phyloP scores from a whole-genome alignment of 53 echinoderm and acorn worm species.

The Actinopyga echinites region DNA sequence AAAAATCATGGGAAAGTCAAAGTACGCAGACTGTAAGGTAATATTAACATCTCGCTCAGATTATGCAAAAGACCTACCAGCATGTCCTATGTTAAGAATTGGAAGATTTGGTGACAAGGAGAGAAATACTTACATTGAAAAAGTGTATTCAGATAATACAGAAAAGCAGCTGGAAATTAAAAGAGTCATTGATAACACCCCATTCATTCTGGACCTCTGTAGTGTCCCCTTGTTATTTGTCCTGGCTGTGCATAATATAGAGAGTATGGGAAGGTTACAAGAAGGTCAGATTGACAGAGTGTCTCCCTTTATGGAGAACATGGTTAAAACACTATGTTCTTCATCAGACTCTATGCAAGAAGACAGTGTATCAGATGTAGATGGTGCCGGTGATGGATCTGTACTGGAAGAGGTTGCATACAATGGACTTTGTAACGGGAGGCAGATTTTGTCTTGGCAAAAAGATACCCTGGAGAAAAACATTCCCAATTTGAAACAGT shows the following conservation, averaged over 20 bases:
- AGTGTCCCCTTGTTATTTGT: neutral
- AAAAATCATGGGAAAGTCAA: neutral
- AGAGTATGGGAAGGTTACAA: too few relatives aligned
- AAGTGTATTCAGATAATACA: neutral
- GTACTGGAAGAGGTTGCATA: neutral
- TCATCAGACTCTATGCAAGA: too few relatives aligned
- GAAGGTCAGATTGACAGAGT: neutral
- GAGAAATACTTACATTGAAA: too few relatives aligned
- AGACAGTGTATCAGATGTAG: neutral
- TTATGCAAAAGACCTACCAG: neutral
- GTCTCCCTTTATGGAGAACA: neutral
- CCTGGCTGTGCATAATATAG: too few relatives aligned
- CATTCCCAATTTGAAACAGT: neutral
- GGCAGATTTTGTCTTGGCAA: neutral
- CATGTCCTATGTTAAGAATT: neutral
- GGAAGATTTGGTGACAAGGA: conserved; percentile 7
- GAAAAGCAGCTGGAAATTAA: neutral
- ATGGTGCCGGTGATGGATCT: neutral
- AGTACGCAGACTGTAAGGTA: neutral
- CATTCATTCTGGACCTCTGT: neutral
- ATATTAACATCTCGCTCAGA: neutral
- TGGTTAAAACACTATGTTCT: neutral
- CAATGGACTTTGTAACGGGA: neutral
- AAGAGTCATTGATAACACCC: neutral
- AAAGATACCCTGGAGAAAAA: too few relatives aligned